phyloP scores from a whole-genome alignment of 2,888 invertebrate genomes.

The Coleophora deauratella region DNA sequence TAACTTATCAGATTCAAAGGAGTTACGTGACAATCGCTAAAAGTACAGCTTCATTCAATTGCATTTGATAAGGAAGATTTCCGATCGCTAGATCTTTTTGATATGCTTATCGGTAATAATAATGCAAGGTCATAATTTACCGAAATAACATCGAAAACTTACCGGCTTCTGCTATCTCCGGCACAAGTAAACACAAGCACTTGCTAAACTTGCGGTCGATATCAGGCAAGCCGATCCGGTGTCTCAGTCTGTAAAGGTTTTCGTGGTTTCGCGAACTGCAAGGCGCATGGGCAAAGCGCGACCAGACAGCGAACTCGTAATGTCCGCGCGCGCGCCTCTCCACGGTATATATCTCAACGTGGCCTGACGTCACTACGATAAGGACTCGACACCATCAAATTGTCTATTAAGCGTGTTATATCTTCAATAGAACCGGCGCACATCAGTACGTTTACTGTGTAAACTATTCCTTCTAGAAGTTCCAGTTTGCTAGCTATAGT shows the following conservation, averaged over 20 bases:
- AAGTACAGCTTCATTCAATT: neutral
- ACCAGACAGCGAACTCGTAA: conserved; percentile 49
- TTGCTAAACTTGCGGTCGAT: conserved; percentile 13
- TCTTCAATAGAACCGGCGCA: conserved; percentile 14
- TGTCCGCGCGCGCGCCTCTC: conserved; percentile 56
- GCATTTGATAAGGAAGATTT: neutral
- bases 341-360: conserved; percentile 48
- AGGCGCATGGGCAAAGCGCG: conserved; percentile 39
- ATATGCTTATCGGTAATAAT: too few relatives aligned
- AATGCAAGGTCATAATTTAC: neutral
- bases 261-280: conserved; percentile 34
- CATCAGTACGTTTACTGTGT: too few relatives aligned
- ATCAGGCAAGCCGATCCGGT: too few relatives aligned
- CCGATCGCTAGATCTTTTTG: neutral
- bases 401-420: conserved; percentile 31
- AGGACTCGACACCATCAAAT: conserved; percentile 28
- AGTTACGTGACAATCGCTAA: too few relatives aligned
- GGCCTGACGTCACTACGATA: conserved; percentile 52
- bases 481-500: too few relatives aligned
- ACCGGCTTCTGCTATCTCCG: conserved; percentile 32
- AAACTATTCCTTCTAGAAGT: too few relatives aligned
- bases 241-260: too few relatives aligned
- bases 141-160: conserved; percentile 19
- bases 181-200: conserved; percentile 47
- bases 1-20: too few relatives aligned